Base-by-base conservation (phyloP, 2,113 vertebrate genomes). In the Glareola pratincola region DNA sequence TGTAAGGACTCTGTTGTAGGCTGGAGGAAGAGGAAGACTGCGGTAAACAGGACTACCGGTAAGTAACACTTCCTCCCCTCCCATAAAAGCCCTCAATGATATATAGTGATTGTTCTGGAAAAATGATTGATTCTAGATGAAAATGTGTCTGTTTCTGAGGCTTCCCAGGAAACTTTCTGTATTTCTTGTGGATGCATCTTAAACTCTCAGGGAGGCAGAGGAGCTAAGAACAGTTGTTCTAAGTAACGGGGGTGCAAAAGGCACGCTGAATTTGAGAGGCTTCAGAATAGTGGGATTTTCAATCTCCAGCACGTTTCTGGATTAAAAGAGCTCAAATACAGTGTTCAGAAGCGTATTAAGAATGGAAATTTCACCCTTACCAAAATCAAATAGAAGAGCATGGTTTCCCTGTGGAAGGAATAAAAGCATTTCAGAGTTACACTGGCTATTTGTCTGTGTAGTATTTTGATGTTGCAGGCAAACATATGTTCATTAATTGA, bases 1-100 rank as follows among this genome's bases (percentile, higher is more conserved):
- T 96, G 59, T 97, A 97, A 97, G 97, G 91, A 97, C 92, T 97
- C 92, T 96, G 92, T 97, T 96, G 76, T 96, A 98, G 96, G 95
- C 96, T 97, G 97, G 86, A 97, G 94, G 97, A 97, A 95, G 95
- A 98, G 73, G 92, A 96, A 74, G 94, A 96, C 97, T 86, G 39
- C 92, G 73, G 24, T 94, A 91, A 92, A 90, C 75, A 78, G 85
- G 77, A 93, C 50, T 95, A 86, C 34, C 5, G 97, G 97, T 98
- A 95, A 98, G 97, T 98, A 84, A 89, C 10, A 21, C 17, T 92
- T 77, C 37, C 13, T 50, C 51, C 68, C 14, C 13, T 92, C 69
- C 69, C n/a, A 5, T 85, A 41, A 72, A 93, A 94, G 14, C 72
- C 45, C 24, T 76, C 30, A 72, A 14, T 1, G 24, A 5, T 72